These are phyloP conservation scores for Rachycentron canadum DNA, from an alignment of 2,797 vertebrate genomes.

Conservation along the genomic window DNA sequence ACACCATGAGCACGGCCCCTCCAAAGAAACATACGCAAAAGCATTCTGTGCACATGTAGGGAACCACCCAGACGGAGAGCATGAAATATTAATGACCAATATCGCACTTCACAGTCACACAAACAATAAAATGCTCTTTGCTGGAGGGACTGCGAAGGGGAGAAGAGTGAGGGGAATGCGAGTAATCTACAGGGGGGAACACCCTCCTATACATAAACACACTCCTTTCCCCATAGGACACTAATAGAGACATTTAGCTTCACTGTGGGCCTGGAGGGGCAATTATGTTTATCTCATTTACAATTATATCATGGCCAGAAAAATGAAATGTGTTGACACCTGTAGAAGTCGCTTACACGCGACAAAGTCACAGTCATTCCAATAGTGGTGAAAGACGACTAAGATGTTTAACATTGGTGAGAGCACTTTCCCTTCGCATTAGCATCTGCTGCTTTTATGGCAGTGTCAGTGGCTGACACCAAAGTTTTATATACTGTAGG, in stretches of 20 bases:
- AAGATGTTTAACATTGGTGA: neutral
- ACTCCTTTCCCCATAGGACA: constrained; percentile 59
- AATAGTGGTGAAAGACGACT: neutral
- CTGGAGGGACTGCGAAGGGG: constrained; percentile 33
- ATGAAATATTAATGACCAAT: constrained; percentile 73
- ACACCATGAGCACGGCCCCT: constrained; percentile 13
- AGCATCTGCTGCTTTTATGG: neutral
- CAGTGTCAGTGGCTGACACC: neutral
- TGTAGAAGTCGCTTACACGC: constrained; percentile 11
- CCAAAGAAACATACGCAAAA: constrained; percentile 16
- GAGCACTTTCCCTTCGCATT: neutral
- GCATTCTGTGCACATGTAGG: constrained; percentile 6
- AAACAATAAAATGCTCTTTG: constrained; percentile 53
- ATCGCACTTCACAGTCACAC: constrained; percentile 47
- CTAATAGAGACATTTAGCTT: constrained; percentile 63
- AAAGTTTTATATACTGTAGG: neutral
- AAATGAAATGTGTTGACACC: constrained; percentile 35
- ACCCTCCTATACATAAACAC: constrained; percentile 47
- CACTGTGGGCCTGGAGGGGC: constrained; percentile 52
- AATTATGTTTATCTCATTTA: constrained; percentile 65
- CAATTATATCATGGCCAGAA: constrained; percentile 47
- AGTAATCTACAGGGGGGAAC: constrained; percentile 51
- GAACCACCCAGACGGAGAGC: constrained; percentile 54
- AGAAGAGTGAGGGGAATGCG: constrained; percentile 35
- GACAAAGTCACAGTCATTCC: constrained; percentile 8